These are phyloP conservation scores for Parnassius orleans DNA, from an alignment of 2,888 invertebrate species.

Conservation along the genomic window DNA sequence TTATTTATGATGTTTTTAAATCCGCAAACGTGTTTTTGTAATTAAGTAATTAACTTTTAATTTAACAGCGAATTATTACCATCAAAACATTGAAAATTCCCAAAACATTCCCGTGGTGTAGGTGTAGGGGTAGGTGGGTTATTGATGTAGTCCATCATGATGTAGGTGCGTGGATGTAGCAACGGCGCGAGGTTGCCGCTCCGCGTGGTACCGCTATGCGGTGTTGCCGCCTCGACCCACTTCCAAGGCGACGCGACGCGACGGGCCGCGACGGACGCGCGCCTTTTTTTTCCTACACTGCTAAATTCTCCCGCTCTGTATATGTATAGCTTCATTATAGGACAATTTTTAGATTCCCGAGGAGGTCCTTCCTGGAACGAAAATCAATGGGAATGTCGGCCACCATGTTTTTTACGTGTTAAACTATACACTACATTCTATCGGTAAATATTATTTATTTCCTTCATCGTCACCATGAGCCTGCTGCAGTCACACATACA, in stretches of 20 bases:
- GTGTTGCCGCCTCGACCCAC: conserved; percentile 60
- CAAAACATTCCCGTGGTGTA: conserved; percentile 25
- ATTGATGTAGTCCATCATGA: conserved; percentile 32
- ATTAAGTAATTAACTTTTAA: too few relatives aligned
- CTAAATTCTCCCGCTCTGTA: conserved; percentile 53
- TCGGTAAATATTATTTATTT: too few relatives aligned
- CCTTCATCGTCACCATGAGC: too few relatives aligned
- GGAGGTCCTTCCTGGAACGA: conserved; percentile 30
- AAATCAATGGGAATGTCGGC: conserved; percentile 5
- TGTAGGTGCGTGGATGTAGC: conserved; percentile 35
- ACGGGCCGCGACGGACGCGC: conserved; percentile 31
- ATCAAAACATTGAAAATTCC: conserved; percentile 26
- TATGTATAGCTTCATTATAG: conserved; percentile 35
- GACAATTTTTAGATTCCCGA: conserved; percentile 37
- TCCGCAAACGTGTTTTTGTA: too few relatives aligned
- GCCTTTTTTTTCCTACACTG: conserved; percentile 39
- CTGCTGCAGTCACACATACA: too few relatives aligned
- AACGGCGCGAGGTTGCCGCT: conserved; percentile 54
- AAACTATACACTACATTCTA: too few relatives aligned
- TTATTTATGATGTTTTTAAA: too few relatives aligned
- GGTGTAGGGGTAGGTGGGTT: conserved; percentile 26
- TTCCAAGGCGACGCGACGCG: conserved; percentile 33
- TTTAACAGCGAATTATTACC: background rate
- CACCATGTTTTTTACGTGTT: background rate
- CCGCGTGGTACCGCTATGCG: conserved; percentile 59